Evolutionary conservation across 2,113 vertebrate species (phyloP).

Genomic region (Antennarius striatus): DNA sequence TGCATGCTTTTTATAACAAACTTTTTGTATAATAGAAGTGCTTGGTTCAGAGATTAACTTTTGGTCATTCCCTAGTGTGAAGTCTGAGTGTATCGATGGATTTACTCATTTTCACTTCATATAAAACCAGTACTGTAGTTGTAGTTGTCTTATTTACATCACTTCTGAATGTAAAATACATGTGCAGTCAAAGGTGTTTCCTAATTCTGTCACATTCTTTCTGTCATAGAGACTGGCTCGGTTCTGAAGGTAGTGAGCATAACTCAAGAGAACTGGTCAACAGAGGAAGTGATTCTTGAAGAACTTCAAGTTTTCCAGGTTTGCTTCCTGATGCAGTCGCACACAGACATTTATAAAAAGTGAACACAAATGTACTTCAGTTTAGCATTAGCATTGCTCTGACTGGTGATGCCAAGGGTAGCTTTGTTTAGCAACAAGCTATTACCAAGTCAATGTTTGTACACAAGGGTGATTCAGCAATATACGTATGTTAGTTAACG

Average conservation of each 20-base stretch:
- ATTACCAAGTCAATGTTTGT: too few species aligned
- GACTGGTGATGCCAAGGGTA: not conserved
- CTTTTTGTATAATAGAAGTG: too few species aligned
- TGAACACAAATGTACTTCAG: not conserved
- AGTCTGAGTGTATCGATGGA: too few species aligned
- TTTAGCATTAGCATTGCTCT: not conserved
- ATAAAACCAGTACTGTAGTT: too few species aligned
- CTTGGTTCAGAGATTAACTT: too few species aligned
- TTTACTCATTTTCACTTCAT: not conserved
- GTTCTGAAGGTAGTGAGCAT: constrained; percentile 95
- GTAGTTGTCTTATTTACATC: not conserved
- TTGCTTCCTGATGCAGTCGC: constrained; percentile 46
- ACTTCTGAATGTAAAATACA: constrained; percentile 6
- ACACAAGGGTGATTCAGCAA: not conserved
- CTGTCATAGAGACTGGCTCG: constrained; percentile 85
- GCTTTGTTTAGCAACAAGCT: not conserved
- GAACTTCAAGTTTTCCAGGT: constrained; percentile 96
- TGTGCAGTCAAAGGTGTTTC: constrained; percentile 1
- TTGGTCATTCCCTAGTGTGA: too few species aligned
- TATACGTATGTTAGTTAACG: not conserved
- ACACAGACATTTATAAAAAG: constrained; percentile 7
- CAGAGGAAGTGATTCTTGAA: constrained; percentile 92
- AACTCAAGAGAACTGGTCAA: constrained; percentile 90
- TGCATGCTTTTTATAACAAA: too few species aligned
- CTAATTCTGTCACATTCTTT: not conserved